Evolutionary conservation across 1,140 invertebrate species (phyloP), one percentile per base, ranked within the genome.

Genomic region (Dufourea novaeangliae): DNA sequence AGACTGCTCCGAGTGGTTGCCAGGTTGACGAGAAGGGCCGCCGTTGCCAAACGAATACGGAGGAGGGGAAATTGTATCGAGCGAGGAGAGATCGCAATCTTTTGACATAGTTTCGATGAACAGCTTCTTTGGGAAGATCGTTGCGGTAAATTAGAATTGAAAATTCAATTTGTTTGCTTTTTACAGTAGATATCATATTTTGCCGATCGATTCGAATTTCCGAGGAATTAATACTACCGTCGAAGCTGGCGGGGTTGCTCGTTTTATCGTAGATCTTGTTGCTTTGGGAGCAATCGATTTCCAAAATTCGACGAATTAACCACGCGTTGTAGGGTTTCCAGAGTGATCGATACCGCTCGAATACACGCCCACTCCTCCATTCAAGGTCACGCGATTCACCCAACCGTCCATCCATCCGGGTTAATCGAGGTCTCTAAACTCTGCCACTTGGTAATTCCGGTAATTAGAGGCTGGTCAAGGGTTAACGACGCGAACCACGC

Each of bases 401-500:
- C 25, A 6, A 25, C 10, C 27, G n/a, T 25, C 50, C 12, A 22
- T 32, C 7, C 25, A 4, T 20, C 46, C 20, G 12, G n/a, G 32
- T 46, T 52, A 52, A 73, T 73, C 61, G 39, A 64, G 39, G 14
- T 54, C 17, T 14, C 7, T 8, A 10, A 29, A 17, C 22, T 12
- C 29, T 20, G 14, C 14, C 29, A 22, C 39, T 37, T 1, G 32
- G 56, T 25, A 41, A 52, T 41, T n/a, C 27, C 41, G 7, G 37
- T 71, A 75, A 75, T 69, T 69, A 76, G 62, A 22, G 34, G 8
- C 4, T 54, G 34, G 46, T 25, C 29, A 22, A 44, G 14, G 64
- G 74, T 71, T 77, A 77, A 77, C 44, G 67, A 62, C 74, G 27
- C 56, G 34, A 27, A 17, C 27, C 44, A 25, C 2, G 50, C 14